These are phyloP conservation scores for Teleopsis dalmanni DNA, from an alignment of 1,140 invertebrate species.

Conservation along the genomic window DNA sequence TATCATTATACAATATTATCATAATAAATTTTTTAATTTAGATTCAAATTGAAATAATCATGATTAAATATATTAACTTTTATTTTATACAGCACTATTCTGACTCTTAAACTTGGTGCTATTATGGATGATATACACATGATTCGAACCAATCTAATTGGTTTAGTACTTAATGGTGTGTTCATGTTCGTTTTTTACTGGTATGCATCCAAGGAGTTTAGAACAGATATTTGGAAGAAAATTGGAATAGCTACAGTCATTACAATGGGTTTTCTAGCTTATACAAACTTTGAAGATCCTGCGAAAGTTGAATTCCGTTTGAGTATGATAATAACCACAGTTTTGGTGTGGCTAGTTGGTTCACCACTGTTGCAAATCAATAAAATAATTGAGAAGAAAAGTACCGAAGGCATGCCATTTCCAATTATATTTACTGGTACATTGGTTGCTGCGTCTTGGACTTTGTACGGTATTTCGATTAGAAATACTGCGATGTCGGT, in stretches of 20 bases:
- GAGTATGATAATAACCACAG: conserved; percentile 59
- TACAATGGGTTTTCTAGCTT: conserved; percentile 52
- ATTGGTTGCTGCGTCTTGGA: conserved; percentile 67
- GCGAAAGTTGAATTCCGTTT: conserved; percentile 57
- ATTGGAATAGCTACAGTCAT: conserved; percentile 50
- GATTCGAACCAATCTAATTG: conserved; percentile 66
- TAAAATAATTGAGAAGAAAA: conserved; percentile 65
- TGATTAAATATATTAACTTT: no score
- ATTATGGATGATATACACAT: conserved; percentile 62
- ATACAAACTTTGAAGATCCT: conserved; percentile 57
- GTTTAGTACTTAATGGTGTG: conserved; percentile 55
- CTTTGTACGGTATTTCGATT: conserved; percentile 72
- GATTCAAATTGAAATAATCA: no score
- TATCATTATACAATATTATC: no score
- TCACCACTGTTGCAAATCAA: conserved; percentile 62
- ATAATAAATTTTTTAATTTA: no score
- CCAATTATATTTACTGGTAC: conserved; percentile 71
- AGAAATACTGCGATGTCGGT: conserved; percentile 70
- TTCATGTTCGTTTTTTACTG: conserved; percentile 60
- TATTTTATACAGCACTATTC: conserved; percentile 51
- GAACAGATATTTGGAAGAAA: conserved; percentile 48
- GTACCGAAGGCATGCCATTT: conserved; percentile 71
- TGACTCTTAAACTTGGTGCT: conserved; percentile 63
- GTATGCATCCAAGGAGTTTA: conserved; percentile 53
- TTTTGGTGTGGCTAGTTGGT: conserved; percentile 60